Base-by-base conservation (phyloP, 1,140 invertebrate genomes). In the Anthonomus grandis region DNA sequence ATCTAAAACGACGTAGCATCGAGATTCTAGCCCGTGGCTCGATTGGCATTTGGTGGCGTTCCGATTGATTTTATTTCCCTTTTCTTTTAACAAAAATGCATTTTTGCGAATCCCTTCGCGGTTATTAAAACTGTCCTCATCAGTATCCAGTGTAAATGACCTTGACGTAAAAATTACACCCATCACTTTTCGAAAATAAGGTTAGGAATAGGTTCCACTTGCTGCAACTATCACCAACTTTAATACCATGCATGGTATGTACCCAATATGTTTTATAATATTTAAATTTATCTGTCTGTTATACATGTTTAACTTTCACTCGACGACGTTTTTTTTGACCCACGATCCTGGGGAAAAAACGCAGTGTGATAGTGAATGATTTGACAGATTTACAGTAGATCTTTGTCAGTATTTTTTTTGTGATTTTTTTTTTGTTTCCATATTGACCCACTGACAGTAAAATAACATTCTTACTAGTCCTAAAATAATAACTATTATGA, bases 151-250 rank as follows among this genome's bases (percentile, higher is more conserved):
- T 65, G 64, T 59, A 65, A 64, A 66, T 67, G 66, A 69, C 65
- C 65, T 71, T 70, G 66, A 68, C 61, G 64, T 65, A 66, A 52
- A 66, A 69, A 67, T 66, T 68, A 66, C 66, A 68, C 66, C 68
- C 66, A 68, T 69, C 63, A 66, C 67, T 68, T 67, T 68, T 64
- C 61, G 53, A 65, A 69, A 68, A 69, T 69, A 68, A 67, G 68
- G 68, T 69, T 69, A 69, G 66, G 66, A 66, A 67, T 53, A 58
- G 57, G 49, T 65, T 66, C 54, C 60, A 57, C 62, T 60, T 56
- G 57, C 62, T 61, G 61, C 59, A 60, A 60, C 63, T 66, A 62
- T 67, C 65, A 64, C 67, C 67, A 69, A 62, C 65, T 68, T 66
- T 69, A 63, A 63, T 65, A 66, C 56, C 60, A 68, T 69, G 65